Evolutionary conservation across 2,113 vertebrate genomes (phyloP).

Genomic region (Scophthalmus maximus): DNA sequence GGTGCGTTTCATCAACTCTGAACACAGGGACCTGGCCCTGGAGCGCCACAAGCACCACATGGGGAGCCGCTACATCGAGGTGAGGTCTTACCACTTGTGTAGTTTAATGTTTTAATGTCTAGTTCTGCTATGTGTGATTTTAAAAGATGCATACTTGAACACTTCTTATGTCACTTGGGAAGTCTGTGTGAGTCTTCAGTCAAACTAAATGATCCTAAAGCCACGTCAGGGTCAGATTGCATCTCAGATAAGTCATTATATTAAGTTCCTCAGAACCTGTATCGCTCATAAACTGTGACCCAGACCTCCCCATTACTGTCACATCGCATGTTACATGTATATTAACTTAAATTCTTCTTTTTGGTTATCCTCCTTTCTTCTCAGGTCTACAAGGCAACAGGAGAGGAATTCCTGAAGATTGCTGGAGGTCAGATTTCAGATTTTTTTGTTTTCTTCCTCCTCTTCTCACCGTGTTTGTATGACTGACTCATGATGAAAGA

Average conservation of each 20-base stretch:
- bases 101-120: too few species aligned
- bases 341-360: not conserved
- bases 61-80: constrained; percentile 97
- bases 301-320: too few species aligned
- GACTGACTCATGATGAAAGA: constrained; percentile 41
- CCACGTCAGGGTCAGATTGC: too few species aligned
- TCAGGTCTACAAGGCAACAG: constrained; percentile 96
- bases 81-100: constrained; percentile 54
- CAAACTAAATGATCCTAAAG: not conserved
- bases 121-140: too few species aligned
- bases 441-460: not conserved
- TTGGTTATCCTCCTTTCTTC: constrained; percentile 28
- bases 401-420: constrained; percentile 97
- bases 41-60: constrained; percentile 98
- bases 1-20: constrained; percentile 90
- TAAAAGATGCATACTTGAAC: too few species aligned
- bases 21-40: constrained; percentile 94
- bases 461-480: constrained; percentile 24
- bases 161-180: not conserved
- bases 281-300: too few species aligned
- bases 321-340: not conserved
- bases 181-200: not conserved
- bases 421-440: constrained; percentile 91
- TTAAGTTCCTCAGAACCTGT: too few species aligned
- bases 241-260: too few species aligned